Percentiles rank a stretch among this genome's conserved stretches.
Conservation (phyloP, 2,113 vertebrate species). For the Reinhardtius hippoglossoides region DNA sequence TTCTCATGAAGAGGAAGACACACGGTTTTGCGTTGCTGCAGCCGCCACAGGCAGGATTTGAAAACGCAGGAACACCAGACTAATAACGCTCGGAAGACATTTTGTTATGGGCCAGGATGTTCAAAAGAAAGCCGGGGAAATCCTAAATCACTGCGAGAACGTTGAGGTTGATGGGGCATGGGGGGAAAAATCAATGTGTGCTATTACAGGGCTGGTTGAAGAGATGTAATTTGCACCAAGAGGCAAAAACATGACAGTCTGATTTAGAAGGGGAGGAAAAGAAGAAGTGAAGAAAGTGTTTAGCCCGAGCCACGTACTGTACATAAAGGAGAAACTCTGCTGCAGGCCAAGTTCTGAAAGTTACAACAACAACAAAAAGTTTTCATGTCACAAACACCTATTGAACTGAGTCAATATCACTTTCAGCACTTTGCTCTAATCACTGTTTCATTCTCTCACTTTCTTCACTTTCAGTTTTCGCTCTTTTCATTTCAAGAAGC, state of each 20-base stretch:
- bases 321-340: conserved; percentile 29
- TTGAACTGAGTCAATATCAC: conserved; percentile 2
- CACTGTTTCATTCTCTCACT: neutral
- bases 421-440: neutral
- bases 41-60: conserved; percentile 48
- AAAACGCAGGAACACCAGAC: neutral
- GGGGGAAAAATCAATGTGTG: conserved; percentile 53
- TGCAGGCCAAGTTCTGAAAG: conserved; percentile 27
- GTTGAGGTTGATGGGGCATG: conserved; percentile 42
- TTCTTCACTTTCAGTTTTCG: too few species aligned
- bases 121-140: conserved; percentile 32
- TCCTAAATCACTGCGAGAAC: conserved; percentile 32
- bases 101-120: conserved; percentile 26
- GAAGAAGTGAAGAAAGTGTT: conserved; percentile 11
- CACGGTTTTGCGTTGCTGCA: neutral
- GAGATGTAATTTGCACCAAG: conserved; percentile 46
- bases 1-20: conserved; percentile 35
- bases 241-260: conserved; percentile 43
- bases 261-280: conserved; percentile 14
- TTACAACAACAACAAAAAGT: neutral
- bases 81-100: conserved; percentile 46
- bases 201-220: conserved; percentile 55
- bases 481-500: too few species aligned
- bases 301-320: neutral
- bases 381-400: conserved; percentile 16